Percentiles rank a stretch among this genome's conserved stretches.
These are phyloP conservation scores for Chiloscyllium punctatum DNA, from an alignment of 2,797 vertebrate species.

Conservation along the genomic window DNA sequence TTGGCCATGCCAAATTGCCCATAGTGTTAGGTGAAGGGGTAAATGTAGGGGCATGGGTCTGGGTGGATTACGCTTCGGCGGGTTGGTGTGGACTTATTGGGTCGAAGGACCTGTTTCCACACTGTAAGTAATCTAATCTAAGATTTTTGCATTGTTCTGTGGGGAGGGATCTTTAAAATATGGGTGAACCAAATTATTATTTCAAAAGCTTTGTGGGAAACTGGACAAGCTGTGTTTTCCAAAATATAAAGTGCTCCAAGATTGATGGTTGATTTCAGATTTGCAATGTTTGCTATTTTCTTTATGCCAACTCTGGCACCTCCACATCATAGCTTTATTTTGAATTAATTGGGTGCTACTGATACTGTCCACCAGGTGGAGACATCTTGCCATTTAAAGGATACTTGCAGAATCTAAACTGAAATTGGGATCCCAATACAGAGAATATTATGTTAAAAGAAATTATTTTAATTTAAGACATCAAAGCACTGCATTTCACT, in stretches of 20 bases:
- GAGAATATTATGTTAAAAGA: neutral
- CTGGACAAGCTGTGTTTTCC: neutral
- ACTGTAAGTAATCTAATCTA: too few relatives aligned
- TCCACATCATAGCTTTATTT: neutral
- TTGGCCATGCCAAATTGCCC: too few relatives aligned
- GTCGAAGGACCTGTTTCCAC: too few relatives aligned
- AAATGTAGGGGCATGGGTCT: too few relatives aligned
- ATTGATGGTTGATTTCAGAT: neutral
- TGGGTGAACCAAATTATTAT: neutral
- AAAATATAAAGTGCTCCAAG: neutral
- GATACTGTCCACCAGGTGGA: conserved; percentile 31
- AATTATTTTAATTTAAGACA: neutral
- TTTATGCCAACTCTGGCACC: too few relatives aligned
- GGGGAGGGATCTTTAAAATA: neutral
- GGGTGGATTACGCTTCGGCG: too few relatives aligned
- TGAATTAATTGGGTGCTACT: neutral
- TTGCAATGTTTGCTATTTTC: neutral
- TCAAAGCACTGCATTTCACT: neutral
- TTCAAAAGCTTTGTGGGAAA: neutral
- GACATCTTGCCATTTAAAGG: neutral
- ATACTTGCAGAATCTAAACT: neutral
- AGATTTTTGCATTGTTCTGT: neutral
- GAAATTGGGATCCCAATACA: neutral
- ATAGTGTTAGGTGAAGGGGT: too few relatives aligned
- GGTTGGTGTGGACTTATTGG: too few relatives aligned